phyloP scores from a whole-genome alignment of 2,797 vertebrate species.

The Argentina silus region DNA sequence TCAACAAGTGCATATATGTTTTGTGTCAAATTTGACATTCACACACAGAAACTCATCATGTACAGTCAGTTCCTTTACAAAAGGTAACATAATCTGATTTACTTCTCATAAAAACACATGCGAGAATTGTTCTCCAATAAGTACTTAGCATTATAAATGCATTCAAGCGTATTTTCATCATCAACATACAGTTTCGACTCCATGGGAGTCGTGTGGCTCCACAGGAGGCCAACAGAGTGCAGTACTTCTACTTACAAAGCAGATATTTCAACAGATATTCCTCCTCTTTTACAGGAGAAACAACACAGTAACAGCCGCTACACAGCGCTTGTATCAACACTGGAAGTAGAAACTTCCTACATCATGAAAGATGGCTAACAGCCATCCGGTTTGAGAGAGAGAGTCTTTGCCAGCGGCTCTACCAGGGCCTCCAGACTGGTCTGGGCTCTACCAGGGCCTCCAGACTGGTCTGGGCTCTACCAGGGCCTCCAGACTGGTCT shows the following conservation, averaged over 20 bases:
- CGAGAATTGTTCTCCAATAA: slow-evolving; percentile 5
- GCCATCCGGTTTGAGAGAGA: slow-evolving; percentile 39
- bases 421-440: slow-evolving; percentile 62
- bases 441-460: slow-evolving; percentile 61
- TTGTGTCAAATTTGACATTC: background rate
- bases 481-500: slow-evolving; percentile 59
- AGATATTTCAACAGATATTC: background rate
- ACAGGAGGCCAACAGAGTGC: background rate
- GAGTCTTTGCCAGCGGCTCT: slow-evolving; percentile 26
- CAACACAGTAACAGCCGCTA: background rate
- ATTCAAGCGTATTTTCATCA: slow-evolving; percentile 3
- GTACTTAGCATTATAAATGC: slow-evolving; percentile 6
- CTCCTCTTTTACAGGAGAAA: background rate
- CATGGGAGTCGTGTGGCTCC: slow-evolving; percentile 33
- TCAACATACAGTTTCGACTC: slow-evolving; percentile 25
- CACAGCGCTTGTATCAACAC: background rate
- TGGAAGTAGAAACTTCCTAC: slow-evolving; percentile 46
- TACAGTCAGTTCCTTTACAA: slow-evolving; percentile 33
- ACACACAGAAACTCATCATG: background rate
- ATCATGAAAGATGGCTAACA: slow-evolving; percentile 39
- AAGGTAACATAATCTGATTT: slow-evolving; percentile 25
- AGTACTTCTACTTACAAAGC: background rate
- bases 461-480: slow-evolving; percentile 51
- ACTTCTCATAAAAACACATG: slow-evolving; percentile 6
- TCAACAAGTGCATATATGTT: background rate